Evolutionary conservation across 2,113 vertebrate genomes (phyloP).

Genomic region (Corythornis vintsioides): DNA sequence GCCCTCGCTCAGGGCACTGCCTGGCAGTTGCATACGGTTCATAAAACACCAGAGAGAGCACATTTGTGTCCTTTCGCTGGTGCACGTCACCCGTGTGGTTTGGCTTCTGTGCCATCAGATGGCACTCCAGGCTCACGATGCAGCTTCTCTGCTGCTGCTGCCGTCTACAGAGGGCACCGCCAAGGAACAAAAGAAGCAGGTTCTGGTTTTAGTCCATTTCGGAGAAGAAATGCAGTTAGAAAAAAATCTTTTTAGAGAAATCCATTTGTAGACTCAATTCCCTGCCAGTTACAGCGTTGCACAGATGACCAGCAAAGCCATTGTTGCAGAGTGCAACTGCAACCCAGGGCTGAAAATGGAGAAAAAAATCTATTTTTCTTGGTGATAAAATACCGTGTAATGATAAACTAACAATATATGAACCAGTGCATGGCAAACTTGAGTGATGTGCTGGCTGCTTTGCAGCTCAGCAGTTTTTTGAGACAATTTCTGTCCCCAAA

Average conservation of each 20-base stretch:
- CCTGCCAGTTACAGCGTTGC: no score
- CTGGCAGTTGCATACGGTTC: rapidly evolving
- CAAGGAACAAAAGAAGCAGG: constrained; percentile 12
- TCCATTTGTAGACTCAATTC: background rate
- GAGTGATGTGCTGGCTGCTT: background rate
- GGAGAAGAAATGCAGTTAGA: background rate
- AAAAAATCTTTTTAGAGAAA: background rate
- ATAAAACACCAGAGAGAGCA: background rate
- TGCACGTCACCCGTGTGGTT: background rate
- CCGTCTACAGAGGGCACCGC: background rate
- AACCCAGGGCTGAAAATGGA: background rate
- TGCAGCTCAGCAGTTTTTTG: background rate
- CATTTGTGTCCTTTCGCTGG: rapidly evolving
- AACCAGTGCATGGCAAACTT: background rate
- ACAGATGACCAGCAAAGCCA: background rate
- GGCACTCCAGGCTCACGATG: constrained; percentile 22
- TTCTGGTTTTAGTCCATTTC: background rate
- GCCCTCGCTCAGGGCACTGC: rapidly evolving
- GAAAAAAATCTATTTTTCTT: background rate
- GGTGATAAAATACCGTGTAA: background rate
- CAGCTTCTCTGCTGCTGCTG: background rate
- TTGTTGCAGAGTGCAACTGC: background rate
- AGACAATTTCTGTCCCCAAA: background rate
- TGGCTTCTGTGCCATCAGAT: background rate
- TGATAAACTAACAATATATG: background rate